These are phyloP conservation scores for Andrena haemorrhoa DNA, from an alignment of 2,888 invertebrate species.

Conservation along the genomic window DNA sequence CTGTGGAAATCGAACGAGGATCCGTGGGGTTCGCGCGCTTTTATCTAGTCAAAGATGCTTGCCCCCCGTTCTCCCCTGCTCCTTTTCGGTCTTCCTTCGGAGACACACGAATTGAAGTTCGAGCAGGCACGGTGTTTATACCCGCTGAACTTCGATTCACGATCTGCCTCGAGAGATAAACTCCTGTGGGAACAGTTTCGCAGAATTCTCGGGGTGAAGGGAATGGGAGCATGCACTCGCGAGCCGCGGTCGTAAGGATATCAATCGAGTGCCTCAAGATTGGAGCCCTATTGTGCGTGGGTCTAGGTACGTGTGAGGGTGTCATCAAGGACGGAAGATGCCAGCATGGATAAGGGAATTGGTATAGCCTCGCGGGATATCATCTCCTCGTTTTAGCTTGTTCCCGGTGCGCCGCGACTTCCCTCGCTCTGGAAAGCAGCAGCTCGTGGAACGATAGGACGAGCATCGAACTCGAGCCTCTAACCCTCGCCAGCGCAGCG, in stretches of 20 bases:
- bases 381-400: too few relatives aligned
- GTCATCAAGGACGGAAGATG: too few relatives aligned
- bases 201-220: background rate
- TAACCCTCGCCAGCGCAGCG: background rate
- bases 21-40: constrained; percentile 18
- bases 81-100: background rate
- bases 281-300: background rate
- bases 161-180: background rate
- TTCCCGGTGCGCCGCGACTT: too few relatives aligned
- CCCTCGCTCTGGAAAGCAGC: too few relatives aligned
- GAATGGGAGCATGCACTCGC: background rate
- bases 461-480: constrained; percentile 1
- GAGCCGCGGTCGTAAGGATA: background rate
- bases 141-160: constrained; percentile 5
- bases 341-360: too few relatives aligned
- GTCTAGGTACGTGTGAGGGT: too few relatives aligned
- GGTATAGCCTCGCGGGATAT: too few relatives aligned
- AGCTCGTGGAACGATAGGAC: too few relatives aligned
- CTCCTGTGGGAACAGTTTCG: background rate
- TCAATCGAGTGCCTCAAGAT: background rate
- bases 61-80: background rate
- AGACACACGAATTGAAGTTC: constrained; percentile 6
- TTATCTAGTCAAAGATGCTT: constrained; percentile 13
- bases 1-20: constrained; percentile 32
- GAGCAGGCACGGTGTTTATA: constrained; percentile 1